These are phyloP conservation scores for Pycnomerus fuliginosus DNA, from an alignment of 2,888 invertebrate species.

Conservation along the genomic window DNA sequence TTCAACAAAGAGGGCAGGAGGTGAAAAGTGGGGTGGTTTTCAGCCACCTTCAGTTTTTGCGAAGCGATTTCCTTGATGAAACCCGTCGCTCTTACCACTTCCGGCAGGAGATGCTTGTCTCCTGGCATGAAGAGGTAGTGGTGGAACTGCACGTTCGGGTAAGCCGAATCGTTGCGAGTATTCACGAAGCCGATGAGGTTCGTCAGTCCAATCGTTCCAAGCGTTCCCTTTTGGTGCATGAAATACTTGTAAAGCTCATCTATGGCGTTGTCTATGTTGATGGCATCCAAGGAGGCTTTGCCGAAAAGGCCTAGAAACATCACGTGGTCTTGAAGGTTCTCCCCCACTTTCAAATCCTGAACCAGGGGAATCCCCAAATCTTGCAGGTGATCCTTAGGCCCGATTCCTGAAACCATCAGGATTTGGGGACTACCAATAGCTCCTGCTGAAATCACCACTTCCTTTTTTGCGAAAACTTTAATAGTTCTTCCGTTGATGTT, in stretches of 20 bases:
- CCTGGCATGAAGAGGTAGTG: conserved; percentile 42
- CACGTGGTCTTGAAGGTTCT: conserved; percentile 60
- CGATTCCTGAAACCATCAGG: conserved; percentile 68
- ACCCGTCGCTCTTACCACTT: conserved; percentile 12
- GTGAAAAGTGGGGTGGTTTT: conserved; percentile 15
- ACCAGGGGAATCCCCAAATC: conserved; percentile 52
- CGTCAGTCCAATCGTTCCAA: too few species aligned
- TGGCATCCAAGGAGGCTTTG: conserved; percentile 22
- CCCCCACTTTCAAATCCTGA: conserved; percentile 56
- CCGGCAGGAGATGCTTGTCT: conserved; percentile 27
- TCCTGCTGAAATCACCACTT: conserved; percentile 67
- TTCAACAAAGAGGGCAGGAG: conserved; percentile 32
- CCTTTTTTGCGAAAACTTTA: conserved; percentile 54
- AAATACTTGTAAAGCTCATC: conserved; percentile 54
- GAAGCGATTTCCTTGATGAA: conserved; percentile 28
- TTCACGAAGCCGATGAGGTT: conserved; percentile 56
- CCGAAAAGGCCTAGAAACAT: conserved; percentile 42
- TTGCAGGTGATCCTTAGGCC: conserved; percentile 56
- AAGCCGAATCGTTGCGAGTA: conserved; percentile 49
- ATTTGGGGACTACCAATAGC: conserved; percentile 67
- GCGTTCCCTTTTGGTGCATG: conserved; percentile 54
- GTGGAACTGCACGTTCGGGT: conserved; percentile 56
- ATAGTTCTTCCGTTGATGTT: conserved; percentile 41
- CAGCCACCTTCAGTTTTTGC: conserved; percentile 20
- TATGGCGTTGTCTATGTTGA: conserved; percentile 14